Evolutionary conservation across 2,113 vertebrate species (phyloP).

Genomic region (Anthoscopus minutus): DNA sequence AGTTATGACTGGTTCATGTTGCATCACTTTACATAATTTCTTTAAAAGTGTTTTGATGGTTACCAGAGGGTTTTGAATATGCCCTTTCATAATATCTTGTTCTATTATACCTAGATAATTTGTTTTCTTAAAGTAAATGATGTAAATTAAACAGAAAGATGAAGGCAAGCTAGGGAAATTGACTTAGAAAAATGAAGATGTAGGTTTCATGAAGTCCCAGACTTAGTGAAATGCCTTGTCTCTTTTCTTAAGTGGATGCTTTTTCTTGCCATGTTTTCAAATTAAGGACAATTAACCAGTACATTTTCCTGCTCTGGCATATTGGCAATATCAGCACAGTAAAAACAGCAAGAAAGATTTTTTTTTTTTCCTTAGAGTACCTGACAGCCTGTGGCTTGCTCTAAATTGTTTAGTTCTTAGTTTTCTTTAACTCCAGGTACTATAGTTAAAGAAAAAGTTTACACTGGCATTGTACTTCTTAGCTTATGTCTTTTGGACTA

Average conservation of each 20-base stretch:
- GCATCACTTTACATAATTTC: not conserved
- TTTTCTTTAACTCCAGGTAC: not conserved
- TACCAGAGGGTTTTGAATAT: not conserved
- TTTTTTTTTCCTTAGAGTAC: not conserved
- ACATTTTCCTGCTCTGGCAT: not conserved
- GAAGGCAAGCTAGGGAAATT: not conserved
- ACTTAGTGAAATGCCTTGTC: not conserved
- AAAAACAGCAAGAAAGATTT: not conserved
- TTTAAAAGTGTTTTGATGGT: not conserved
- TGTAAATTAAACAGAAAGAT: constrained; percentile 17
- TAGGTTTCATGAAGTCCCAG: not conserved
- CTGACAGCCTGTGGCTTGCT: not conserved
- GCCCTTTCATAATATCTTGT: not conserved
- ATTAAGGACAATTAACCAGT: not conserved
- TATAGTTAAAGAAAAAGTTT: not conserved
- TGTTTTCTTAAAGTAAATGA: not conserved
- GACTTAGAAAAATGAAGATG: not conserved
- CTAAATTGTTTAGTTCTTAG: not conserved
- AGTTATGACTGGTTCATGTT: not conserved
- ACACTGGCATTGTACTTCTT: not conserved
- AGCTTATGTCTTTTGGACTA: not conserved
- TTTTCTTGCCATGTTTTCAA: not conserved
- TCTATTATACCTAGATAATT: not conserved
- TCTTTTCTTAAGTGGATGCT: not conserved
- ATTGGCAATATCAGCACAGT: not conserved